These are phyloP conservation scores for Drosophila siamana DNA, from an alignment of 2,888 invertebrate genomes.

Conservation along the genomic window DNA sequence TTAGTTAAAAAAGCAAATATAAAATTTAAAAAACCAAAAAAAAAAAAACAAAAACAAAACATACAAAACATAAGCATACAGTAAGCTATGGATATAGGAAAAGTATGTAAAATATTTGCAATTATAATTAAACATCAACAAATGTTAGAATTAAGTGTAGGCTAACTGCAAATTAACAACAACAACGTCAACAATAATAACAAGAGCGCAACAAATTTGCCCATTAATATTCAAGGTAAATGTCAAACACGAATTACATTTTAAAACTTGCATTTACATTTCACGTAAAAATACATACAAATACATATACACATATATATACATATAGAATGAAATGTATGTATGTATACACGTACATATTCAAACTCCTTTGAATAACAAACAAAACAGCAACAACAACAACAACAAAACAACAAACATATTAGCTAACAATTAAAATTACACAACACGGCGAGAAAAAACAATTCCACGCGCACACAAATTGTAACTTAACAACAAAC, in stretches of 20 bases:
- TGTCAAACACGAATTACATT: conserved; percentile 57
- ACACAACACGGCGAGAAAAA: conserved; percentile 60
- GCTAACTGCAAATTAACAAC: conserved; percentile 65
- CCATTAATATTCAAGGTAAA: conserved; percentile 70
- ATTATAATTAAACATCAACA: conserved; percentile 52
- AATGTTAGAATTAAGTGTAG: conserved; percentile 61
- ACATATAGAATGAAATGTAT: conserved; percentile 41
- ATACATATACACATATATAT: conserved; percentile 34
- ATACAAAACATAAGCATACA: conserved; percentile 58
- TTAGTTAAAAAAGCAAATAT: conserved; percentile 53
- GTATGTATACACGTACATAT: conserved; percentile 47
- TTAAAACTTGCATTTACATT: conserved; percentile 74
- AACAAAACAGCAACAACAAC: conserved; percentile 37
- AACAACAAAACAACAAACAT: conserved; percentile 32
- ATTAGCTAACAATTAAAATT: conserved; percentile 58
- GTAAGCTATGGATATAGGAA: conserved; percentile 47
- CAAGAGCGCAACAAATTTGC: conserved; percentile 42
- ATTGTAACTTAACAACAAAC: conserved; percentile 48
- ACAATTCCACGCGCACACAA: conserved; percentile 53
- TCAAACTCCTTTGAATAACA: conserved; percentile 65
- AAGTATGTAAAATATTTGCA: conserved; percentile 75
- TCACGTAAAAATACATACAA: conserved; percentile 55
- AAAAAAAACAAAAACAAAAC: background rate
- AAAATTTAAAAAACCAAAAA: background rate
- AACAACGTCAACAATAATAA: conserved; percentile 15